Conservation (phyloP, 1,140 invertebrate genomes). For the Campoletis sonorensis region DNA sequence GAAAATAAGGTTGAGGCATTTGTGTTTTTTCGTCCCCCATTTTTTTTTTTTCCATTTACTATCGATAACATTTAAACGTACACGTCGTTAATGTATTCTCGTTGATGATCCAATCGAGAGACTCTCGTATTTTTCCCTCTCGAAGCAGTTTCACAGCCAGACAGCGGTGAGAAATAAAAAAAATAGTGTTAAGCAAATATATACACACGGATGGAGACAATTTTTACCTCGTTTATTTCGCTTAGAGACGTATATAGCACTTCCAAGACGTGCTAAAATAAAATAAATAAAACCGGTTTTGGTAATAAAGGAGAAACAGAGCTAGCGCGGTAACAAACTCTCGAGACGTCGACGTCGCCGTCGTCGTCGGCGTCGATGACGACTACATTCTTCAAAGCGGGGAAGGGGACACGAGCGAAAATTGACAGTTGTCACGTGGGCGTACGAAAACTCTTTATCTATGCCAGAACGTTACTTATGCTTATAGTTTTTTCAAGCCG, state of each 20-base stretch:
- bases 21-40: not conserved
- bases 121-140: not conserved
- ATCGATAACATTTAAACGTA: conserved; percentile 25
- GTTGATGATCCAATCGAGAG: conserved; percentile 34
- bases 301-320: conserved; percentile 47
- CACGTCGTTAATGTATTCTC: conserved; percentile 25
- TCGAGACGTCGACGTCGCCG: conserved; percentile 9
- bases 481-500: not conserved
- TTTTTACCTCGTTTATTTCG: not conserved
- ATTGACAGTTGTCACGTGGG: conserved; percentile 53
- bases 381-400: not conserved
- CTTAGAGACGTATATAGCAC: conserved; percentile 11
- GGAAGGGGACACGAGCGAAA: not conserved
- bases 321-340: conserved; percentile 1
- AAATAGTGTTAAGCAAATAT: not conserved
- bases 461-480: not conserved
- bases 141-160: not conserved
- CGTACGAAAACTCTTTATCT: conserved; percentile 39
- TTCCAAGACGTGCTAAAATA: conserved; percentile 27
- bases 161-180: not conserved
- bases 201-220: not conserved
- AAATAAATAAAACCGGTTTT: conserved; percentile 57
- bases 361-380: conserved; percentile 28
- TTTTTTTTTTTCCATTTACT: not conserved
- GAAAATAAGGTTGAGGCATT: not conserved